phyloP scores from a whole-genome alignment of 2,797 vertebrate species.

The Megalops cyprinoides region DNA sequence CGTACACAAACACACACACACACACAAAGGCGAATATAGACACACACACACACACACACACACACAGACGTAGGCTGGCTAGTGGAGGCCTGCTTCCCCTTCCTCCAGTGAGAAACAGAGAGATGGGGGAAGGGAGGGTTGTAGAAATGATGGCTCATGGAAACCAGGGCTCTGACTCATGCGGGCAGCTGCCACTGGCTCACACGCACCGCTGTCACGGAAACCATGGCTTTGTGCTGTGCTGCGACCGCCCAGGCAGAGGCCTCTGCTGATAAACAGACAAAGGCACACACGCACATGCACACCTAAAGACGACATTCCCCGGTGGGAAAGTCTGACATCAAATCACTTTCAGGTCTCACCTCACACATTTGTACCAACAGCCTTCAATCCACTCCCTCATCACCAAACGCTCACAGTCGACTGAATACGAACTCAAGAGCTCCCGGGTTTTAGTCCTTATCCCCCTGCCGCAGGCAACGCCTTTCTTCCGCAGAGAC shows the following conservation, averaged over 20 bases:
- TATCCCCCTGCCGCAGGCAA: neutral
- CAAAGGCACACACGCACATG: neutral
- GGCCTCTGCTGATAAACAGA: neutral
- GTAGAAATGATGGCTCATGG: conserved; percentile 31
- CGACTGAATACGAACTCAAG: too few relatives aligned
- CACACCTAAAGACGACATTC: neutral
- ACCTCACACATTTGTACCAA: neutral
- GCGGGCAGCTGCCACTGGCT: neutral
- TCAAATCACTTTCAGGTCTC: neutral
- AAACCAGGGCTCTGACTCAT: conserved; percentile 33
- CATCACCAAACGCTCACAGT: neutral
- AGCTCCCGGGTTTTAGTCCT: conserved; percentile 22
- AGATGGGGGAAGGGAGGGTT: neutral
- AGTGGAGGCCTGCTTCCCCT: conserved; percentile 17
- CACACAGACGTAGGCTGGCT: conserved; percentile 12
- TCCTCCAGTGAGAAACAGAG: conserved; percentile 9
- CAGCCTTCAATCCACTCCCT: neutral
- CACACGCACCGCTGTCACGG: conserved; percentile 16
- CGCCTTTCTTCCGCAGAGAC: conserved; percentile 36
- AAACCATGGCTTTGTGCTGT: conserved; percentile 18
- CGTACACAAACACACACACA: neutral
- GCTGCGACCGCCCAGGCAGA: neutral
- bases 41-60: conserved; percentile 12
- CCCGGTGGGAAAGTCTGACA: neutral
- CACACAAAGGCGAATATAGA: neutral